Evolutionary conservation across 2,888 invertebrate species (phyloP), one percentile per base, ranked within the genome.

Genomic region (Oscheius sp.): DNA sequence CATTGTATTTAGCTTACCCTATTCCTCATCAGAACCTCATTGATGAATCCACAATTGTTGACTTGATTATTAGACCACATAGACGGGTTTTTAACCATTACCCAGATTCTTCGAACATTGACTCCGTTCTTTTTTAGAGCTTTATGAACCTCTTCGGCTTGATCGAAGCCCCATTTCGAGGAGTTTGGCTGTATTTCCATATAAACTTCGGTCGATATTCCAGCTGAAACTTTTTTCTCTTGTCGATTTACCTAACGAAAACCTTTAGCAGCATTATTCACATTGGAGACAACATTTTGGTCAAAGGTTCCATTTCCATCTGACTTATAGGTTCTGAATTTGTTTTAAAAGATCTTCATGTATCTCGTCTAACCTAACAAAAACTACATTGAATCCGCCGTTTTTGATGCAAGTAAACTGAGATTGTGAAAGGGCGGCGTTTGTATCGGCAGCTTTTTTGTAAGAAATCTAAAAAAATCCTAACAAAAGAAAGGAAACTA

Each of bases 101-200:
- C 25, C 68, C 68, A 68, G 12, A 68, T 46, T 23, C 27, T 46
- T 27, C 48, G 46, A 27, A 68, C 58, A 31, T 46, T 27, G 25
- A 68, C 29, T 45, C 68, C 58, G 17, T 61, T 57, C 58, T 68
- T 68, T 39, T 68, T 68, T 12, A 68, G 17, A 12, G 58, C 34
- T 34, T 68, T 68, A 25, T 68, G 31, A 8, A 68, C 20, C 23
- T 68, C 68, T 25, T 68, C 68, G 15, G 61, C 61, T 39, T 68
- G 68, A 25, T 61, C 61, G 20, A 46, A 68, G 10, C 68, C 68
- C 37, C 39, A 61, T 39, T 46, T 68, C 12, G n/a, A 29, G 8
- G 68, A 53, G 17, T 64, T 42, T 12, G 67, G 55, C 6, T 45
- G 48, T 2, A 61, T 46, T n/a, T 29, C 37, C 58, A 68, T 68